Base-by-base conservation (phyloP, 2,797 vertebrate genomes). In the Euthynnus affinis region DNA sequence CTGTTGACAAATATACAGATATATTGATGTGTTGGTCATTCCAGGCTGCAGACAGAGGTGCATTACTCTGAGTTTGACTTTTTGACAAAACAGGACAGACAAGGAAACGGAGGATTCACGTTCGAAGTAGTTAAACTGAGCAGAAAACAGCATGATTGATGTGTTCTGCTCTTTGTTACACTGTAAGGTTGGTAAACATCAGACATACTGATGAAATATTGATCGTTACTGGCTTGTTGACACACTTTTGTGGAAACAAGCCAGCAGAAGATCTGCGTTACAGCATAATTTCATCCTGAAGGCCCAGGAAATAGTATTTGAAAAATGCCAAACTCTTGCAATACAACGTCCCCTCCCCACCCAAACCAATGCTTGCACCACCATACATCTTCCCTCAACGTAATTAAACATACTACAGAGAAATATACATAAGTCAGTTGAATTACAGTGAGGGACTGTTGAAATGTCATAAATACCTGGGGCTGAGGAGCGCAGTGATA, bases 401-500 rank as follows among this genome's bases (percentile, higher is more conserved):
- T 6, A 4, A 46, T 64, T 23, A 40, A 56, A 64, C 53, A 1
- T 2, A 23, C 7, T 14, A 10, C 0, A 40, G 1, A 67, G 48
- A 79, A 44, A 58, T 37, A 49, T 29, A 32, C 18, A 58, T 3
- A 25, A 34, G 4, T 49, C 17, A 17, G 20, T 29, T 34, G n/a
- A n/a, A 73, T 64, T n/a, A 61, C 15, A 69, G 8, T 32, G 52
- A 48, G n/a, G 59, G 25, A 9, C 2, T 18, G 48, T 4, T 32
- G 48, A 23, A 40, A 20, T 14, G 20, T 5, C 73, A 25, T 58
- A 59, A 63, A 74, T 96, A 99, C 98, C 97, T 99, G 97, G 32
- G 96, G 96, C 81, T 93, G 95, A 81, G 92, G 80, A n/a, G 97
- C 95, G 5, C 56, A 7, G 20, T 99, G 98, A 86, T 99, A 99